Percentiles rank a stretch among this genome's conserved stretches.
Evolutionary conservation across 2,888 invertebrate genomes (phyloP).

Genomic region (Hedychridium roseum): DNA sequence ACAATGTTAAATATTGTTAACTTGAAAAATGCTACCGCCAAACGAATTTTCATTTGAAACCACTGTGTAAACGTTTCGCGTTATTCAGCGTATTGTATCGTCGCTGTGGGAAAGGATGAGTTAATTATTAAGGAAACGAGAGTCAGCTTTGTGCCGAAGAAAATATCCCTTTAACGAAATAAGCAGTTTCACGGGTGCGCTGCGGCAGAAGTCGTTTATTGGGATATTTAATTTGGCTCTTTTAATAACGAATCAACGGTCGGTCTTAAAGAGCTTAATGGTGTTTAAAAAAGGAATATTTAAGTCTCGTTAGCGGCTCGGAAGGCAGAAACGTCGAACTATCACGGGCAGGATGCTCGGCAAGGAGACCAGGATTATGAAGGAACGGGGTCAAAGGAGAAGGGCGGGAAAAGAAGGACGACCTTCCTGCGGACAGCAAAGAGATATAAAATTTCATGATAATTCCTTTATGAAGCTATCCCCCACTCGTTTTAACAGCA

Average conservation of each 20-base stretch:
- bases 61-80: too few relatives aligned
- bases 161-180: too few relatives aligned
- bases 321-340: slow-evolving; percentile 22
- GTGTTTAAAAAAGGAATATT: slow-evolving; percentile 2
- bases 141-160: too few relatives aligned
- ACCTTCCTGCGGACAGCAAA: slow-evolving; percentile 24
- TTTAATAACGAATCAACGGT: slow-evolving; percentile 31
- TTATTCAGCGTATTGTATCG: too few relatives aligned
- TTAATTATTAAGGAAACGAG: too few relatives aligned
- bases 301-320: slow-evolving; percentile 19
- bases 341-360: slow-evolving; percentile 3
- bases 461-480: slow-evolving; percentile 39
- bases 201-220: slow-evolving; percentile 18
- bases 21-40: too few relatives aligned
- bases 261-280: neutral
- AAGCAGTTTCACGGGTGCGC: too few relatives aligned
- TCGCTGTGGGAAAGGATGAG: too few relatives aligned
- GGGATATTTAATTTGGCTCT: slow-evolving; percentile 29
- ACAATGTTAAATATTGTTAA: too few relatives aligned
- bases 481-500: slow-evolving; percentile 27
- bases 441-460: slow-evolving; percentile 41
- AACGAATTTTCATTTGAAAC: too few relatives aligned
- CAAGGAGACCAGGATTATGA: slow-evolving; percentile 24
- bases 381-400: slow-evolving; percentile 39
- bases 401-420: slow-evolving; percentile 28